Evolutionary conservation across 2,797 vertebrate species (phyloP).

Genomic region (Bovichtus diacanthus): DNA sequence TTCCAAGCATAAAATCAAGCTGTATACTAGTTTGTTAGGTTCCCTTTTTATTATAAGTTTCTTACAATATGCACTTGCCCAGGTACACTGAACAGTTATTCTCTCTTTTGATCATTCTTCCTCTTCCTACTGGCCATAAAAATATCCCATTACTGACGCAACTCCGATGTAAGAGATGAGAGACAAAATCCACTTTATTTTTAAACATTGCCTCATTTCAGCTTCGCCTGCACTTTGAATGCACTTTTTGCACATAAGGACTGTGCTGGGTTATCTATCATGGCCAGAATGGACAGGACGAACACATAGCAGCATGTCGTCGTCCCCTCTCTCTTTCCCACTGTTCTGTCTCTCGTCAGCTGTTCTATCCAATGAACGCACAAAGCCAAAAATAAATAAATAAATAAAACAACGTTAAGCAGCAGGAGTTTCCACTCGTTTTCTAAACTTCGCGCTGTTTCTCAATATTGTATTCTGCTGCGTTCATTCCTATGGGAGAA

Average conservation of each 20-base stretch:
- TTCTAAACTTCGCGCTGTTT: not conserved
- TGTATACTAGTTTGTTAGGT: not conserved
- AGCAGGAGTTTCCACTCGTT: not conserved
- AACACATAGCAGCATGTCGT: too few relatives aligned
- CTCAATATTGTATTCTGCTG: not conserved
- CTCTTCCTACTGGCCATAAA: not conserved
- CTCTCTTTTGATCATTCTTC: not conserved
- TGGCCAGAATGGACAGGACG: not conserved
- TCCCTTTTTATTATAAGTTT: too few relatives aligned
- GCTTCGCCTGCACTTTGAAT: not conserved
- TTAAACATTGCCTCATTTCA: slow-evolving; percentile 1
- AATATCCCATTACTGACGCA: not conserved
- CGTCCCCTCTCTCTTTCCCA: too few relatives aligned
- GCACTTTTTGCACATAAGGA: not conserved
- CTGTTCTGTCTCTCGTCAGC: too few relatives aligned
- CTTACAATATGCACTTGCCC: not conserved
- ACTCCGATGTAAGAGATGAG: not conserved
- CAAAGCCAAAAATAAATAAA: too few relatives aligned
- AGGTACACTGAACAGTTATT: not conserved
- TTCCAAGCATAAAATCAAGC: not conserved
- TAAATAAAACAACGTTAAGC: too few relatives aligned
- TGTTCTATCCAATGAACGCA: too few relatives aligned
- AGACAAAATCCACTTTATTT: not conserved
- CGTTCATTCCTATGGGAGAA: rapidly evolving
- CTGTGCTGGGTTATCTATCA: not conserved